A percentile compares a stretch with the other conserved stretches of the same genome.
Conservation (phyloP, 92 coral and sea anemone genomes). For the Umimayanthus chanpuru region DNA sequence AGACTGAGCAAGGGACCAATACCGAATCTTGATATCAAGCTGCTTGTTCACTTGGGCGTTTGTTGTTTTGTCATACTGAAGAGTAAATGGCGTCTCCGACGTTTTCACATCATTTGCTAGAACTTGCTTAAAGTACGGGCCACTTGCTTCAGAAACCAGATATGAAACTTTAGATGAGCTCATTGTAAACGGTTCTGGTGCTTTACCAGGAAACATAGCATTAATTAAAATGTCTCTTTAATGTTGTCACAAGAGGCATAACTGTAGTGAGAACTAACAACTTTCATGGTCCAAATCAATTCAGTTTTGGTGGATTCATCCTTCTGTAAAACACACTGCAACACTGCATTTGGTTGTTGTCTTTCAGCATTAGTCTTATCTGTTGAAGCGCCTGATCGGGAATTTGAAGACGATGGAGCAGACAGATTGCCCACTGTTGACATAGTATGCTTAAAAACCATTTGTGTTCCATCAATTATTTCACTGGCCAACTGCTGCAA, state of each 20-base stretch:
- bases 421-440: slow-evolving; percentile 33
- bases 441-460: slow-evolving; percentile 45
- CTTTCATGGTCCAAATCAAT: slow-evolving; percentile 50
- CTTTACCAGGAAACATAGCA: slow-evolving; percentile 61
- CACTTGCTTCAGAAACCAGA: slow-evolving; percentile 63
- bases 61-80: slow-evolving; percentile 59
- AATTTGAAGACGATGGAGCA: slow-evolving; percentile 36
- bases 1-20: slow-evolving; percentile 60
- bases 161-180: slow-evolving; percentile 65
- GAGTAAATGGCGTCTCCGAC: slow-evolving; percentile 47
- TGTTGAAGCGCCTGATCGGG: slow-evolving; percentile 24
- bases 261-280: slow-evolving; percentile 56
- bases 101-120: slow-evolving; percentile 49
- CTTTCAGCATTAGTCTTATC: slow-evolving; percentile 41
- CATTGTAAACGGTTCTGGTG: slow-evolving; percentile 53
- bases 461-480: slow-evolving; percentile 48
- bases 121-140: slow-evolving; percentile 57
- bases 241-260: slow-evolving; percentile 46
- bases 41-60: slow-evolving; percentile 61
- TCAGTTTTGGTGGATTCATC: slow-evolving; percentile 47
- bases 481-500: slow-evolving; percentile 51
- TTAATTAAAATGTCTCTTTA: slow-evolving; percentile 42
- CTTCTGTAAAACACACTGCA: slow-evolving; percentile 52
- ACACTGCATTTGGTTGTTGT: slow-evolving; percentile 37
- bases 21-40: slow-evolving; percentile 57